These are phyloP conservation scores for Argentina silus DNA, from an alignment of 2,797 vertebrate species.

Conservation along the genomic window DNA sequence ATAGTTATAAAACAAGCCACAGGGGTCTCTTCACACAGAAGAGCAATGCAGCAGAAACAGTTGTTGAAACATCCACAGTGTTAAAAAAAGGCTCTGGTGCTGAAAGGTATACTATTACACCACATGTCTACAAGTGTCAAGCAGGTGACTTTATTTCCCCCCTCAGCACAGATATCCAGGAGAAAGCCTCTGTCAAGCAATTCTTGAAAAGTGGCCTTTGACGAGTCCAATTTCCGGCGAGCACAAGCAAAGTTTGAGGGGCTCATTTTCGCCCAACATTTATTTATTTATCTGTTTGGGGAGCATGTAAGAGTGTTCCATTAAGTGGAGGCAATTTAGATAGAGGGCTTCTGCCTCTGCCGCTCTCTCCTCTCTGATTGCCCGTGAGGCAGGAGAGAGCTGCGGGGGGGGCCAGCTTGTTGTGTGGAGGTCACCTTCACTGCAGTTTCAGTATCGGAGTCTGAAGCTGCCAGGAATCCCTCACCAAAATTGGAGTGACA, in stretches of 20 bases:
- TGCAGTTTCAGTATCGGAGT: constrained; percentile 47
- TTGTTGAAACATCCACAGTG: constrained; percentile 12
- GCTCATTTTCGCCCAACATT: constrained; percentile 64
- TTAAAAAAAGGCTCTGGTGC: constrained; percentile 9
- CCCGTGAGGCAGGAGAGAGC: constrained; percentile 55
- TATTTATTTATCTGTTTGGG: constrained; percentile 69
- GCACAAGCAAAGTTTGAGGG: constrained; percentile 57
- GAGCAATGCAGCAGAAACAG: constrained; percentile 21
- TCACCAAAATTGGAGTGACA: constrained; percentile 17
- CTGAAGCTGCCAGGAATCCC: constrained; percentile 40
- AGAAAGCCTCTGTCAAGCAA: constrained; percentile 54
- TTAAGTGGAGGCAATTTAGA: constrained; percentile 76
- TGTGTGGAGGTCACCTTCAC: constrained; percentile 66
- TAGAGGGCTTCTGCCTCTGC: constrained; percentile 67
- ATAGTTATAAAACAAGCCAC: constrained; percentile 16
- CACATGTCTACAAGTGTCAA: constrained; percentile 27
- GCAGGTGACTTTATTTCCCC: constrained; percentile 25
- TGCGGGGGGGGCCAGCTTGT: constrained; percentile 64
- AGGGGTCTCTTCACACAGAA: constrained; percentile 2
- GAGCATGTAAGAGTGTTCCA: constrained; percentile 73
- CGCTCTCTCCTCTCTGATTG: constrained; percentile 67
- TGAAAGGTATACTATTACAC: constrained; percentile 22
- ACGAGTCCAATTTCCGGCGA: constrained; percentile 61
- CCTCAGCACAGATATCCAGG: constrained; percentile 27
- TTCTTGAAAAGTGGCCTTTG: constrained; percentile 60